phyloP scores from a whole-genome alignment of 2,797 vertebrate species.

The Aldrovandia affinis region DNA sequence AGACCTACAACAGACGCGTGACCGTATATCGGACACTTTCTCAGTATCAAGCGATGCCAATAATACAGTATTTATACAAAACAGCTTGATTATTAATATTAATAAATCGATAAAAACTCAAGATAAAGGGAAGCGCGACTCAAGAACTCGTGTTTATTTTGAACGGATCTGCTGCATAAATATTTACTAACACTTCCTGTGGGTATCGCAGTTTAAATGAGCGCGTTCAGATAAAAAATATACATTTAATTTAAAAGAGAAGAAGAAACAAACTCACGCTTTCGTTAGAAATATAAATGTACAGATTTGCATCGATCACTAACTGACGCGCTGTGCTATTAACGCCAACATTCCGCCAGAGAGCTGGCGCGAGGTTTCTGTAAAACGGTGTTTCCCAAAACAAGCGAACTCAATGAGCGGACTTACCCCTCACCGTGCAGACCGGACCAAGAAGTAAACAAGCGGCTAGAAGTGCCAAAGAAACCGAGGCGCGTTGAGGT shows the following conservation, averaged over 20 bases:
- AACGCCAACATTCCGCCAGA: background rate
- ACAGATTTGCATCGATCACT: background rate
- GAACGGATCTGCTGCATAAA: background rate
- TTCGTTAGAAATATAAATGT: background rate
- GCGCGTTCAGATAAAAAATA: background rate
- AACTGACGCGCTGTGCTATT: background rate
- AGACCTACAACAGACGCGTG: background rate
- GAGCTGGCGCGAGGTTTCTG: background rate
- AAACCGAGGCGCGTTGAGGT: constrained; percentile 42
- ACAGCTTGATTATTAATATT: background rate
- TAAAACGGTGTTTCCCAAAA: constrained; percentile 17
- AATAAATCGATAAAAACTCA: background rate
- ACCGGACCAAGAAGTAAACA: constrained; percentile 54
- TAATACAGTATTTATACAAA: background rate
- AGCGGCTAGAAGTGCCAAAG: constrained; percentile 62
- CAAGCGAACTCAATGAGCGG: constrained; percentile 21
- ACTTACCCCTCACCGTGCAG: constrained; percentile 64
- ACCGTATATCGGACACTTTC: background rate
- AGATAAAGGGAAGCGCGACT: background rate
- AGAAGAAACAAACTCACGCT: background rate
- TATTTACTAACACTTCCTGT: background rate
- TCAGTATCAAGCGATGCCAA: background rate
- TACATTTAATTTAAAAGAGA: too few relatives aligned
- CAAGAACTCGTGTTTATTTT: background rate
- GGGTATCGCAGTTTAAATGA: background rate